phyloP scores from a whole-genome alignment of 2,797 vertebrate genomes.

The Crocodylus rhombifer region DNA sequence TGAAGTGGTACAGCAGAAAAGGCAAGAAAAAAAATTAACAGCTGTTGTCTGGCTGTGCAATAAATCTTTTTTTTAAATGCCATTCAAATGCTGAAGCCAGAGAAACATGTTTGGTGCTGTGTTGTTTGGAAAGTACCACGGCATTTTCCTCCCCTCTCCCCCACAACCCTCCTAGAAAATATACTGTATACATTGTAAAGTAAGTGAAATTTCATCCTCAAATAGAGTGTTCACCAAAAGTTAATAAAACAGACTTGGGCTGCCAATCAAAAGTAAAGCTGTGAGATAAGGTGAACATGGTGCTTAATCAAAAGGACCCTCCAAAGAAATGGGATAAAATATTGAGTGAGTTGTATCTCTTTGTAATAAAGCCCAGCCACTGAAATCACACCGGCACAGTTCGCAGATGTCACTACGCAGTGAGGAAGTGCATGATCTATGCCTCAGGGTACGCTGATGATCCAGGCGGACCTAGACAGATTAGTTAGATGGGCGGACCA shows the following conservation, averaged over 20 bases:
- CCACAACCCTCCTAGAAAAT: not conserved
- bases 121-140: not conserved
- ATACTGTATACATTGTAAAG: not conserved
- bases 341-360: not conserved
- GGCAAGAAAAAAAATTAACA: constrained; percentile 55
- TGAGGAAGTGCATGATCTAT: too few species aligned
- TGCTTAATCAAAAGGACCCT: not conserved
- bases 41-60: constrained; percentile 47
- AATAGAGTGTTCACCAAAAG: not conserved
- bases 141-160: not conserved
- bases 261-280: not conserved
- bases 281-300: not conserved
- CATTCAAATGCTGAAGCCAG: not conserved
- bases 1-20: constrained; percentile 55
- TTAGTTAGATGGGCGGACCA: too few species aligned
- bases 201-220: not conserved
- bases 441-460: too few species aligned
- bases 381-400: too few species aligned
- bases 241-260: not conserved
- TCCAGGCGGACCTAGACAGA: too few species aligned
- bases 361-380: not conserved
- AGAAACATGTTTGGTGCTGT: not conserved
- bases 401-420: too few species aligned
- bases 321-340: not conserved
- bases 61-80: not conserved